A percentile compares a stretch with the other conserved stretches of the same genome.
phyloP scores from a whole-genome alignment of 1,140 invertebrate genomes.

The Portunus trituberculatus region DNA sequence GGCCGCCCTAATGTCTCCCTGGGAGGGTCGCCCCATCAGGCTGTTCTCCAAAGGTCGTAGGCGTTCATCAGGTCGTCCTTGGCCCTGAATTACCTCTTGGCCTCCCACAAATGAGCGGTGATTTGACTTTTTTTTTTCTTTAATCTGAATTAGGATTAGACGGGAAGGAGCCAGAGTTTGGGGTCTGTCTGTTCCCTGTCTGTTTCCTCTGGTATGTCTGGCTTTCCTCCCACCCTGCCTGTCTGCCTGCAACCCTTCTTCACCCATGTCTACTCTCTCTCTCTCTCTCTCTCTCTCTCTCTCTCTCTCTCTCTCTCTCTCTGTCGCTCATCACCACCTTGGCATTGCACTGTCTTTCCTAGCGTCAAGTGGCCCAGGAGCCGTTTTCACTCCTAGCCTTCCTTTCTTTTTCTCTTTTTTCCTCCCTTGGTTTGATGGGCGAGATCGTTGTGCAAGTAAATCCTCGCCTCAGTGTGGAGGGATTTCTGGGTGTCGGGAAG shows the following conservation, averaged over 20 bases:
- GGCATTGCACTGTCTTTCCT: neutral
- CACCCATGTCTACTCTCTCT: too few species aligned
- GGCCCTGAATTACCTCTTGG: neutral
- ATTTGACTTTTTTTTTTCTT: neutral
- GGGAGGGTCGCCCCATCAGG: neutral
- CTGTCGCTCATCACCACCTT: neutral
- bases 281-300: too few species aligned
- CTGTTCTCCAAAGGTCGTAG: neutral
- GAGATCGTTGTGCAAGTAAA: neutral
- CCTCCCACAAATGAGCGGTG: neutral
- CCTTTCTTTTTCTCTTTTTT: neutral
- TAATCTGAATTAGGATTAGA: neutral
- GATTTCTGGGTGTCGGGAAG: neutral
- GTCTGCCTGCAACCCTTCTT: too few species aligned
- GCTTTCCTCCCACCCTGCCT: neutral
- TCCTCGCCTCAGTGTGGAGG: neutral
- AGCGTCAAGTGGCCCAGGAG: neutral
- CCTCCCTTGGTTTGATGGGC: neutral
- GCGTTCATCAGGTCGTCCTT: constrained; percentile 18
- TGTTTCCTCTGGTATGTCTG: neutral
- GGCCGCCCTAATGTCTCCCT: constrained; percentile 16
- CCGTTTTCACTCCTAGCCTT: neutral
- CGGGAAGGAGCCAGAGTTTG: neutral
- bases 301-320: neutral
- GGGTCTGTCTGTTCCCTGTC: neutral